Conservation (phyloP, 1,140 invertebrate species). For the Neuroterus valhalla region DNA sequence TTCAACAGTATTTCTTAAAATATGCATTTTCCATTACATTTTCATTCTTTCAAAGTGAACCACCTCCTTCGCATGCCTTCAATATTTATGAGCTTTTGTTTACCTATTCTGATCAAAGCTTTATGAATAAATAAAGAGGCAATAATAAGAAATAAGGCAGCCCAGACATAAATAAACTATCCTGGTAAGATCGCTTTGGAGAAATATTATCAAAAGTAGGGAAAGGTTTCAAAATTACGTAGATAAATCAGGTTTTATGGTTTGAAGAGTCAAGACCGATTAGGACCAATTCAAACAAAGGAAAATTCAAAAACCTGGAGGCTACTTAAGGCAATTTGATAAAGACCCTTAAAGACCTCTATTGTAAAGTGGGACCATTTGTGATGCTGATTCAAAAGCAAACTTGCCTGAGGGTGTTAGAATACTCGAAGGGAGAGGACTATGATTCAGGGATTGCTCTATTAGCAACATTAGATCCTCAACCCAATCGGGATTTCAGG, state of each 20-base stretch:
- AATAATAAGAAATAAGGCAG: not conserved
- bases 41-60: slow-evolving; percentile 5
- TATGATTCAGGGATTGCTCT: slow-evolving; percentile 46
- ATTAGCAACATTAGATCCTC: slow-evolving; percentile 49
- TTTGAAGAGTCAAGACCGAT: not conserved
- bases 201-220: no score
- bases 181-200: no score
- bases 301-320: slow-evolving; percentile 1
- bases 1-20: not conserved
- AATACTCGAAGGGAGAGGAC: slow-evolving; percentile 33
- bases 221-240: not conserved
- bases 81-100: not conserved
- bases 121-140: not conserved
- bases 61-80: not conserved
- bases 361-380: slow-evolving; percentile 15
- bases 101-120: not conserved
- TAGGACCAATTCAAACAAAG: not conserved
- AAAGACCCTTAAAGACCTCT: slow-evolving; percentile 30
- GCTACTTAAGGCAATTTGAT: slow-evolving; percentile 20
- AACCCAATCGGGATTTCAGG: slow-evolving; percentile 34
- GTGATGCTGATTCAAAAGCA: slow-evolving; percentile 36
- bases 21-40: not conserved
- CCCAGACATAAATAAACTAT: not conserved
- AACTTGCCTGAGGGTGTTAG: not conserved
- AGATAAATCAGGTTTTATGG: not conserved